Base-by-base conservation (phyloP, 2,113 vertebrate genomes). In the Perognathus longimembris region DNA sequence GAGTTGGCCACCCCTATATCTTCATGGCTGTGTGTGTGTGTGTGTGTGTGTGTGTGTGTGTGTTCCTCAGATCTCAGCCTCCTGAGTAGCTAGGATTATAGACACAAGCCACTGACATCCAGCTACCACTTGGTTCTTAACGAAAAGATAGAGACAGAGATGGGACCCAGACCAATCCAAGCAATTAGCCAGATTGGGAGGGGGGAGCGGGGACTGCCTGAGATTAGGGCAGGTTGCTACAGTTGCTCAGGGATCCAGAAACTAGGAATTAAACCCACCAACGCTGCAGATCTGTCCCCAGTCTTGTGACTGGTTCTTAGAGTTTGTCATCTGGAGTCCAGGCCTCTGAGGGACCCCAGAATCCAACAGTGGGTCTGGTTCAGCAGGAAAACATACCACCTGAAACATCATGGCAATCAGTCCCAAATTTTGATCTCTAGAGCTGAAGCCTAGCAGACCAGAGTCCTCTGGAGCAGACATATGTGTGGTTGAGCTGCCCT, bases 391-490 rank as follows among this genome's bases (percentile, higher is more conserved):
- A 67, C 21, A 30, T 0, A 15, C 77, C 18, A 26, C 40, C 40
- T 86, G 57, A 5, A 92, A 83, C 92, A 80, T 57, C 4, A 0
- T 12, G 42, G 26, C 76, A 45, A 20, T 70, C 83, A 57, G 34
- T 69, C 50, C 69, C 54, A 54, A 12, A 17, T 54, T 94, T 89
- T 87, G 74, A 91, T 66, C 69, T 34, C 76, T 42, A 40, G 79
- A 77, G 45, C 42, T 90, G 84, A 93, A 75, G 40, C 54, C 66
- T 71, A 26, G 66, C 28, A 67, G 90, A 42, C 93, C 79, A 79
- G 90, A 95, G 90, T 93, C 66, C 94, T 70, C 87, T 74, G 86
- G 66, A 76, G 22, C n/a, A 84, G 20, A 86, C 24, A 64, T 18
- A 26, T 40, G 0, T 64, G 42, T 32, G 59, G 36, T 57, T 40